Conservation (phyloP, 1,140 invertebrate genomes). For the Wasmannia auropunctata region DNA sequence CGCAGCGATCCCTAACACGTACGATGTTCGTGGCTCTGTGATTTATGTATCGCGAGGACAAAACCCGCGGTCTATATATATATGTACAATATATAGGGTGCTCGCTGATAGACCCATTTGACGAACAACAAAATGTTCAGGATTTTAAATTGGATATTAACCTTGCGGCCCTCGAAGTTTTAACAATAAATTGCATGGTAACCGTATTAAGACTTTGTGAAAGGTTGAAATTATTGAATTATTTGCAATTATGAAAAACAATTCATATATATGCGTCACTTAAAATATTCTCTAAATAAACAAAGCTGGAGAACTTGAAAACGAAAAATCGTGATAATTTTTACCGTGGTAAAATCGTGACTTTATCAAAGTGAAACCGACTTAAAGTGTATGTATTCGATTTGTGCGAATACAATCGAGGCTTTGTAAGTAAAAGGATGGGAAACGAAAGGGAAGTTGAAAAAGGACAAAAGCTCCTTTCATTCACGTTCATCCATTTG, state of each 20-base stretch:
- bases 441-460: neutral
- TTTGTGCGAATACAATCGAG: conserved; percentile 27
- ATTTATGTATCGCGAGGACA: conserved; percentile 25
- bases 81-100: too few species aligned
- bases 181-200: neutral
- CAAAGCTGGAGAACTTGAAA: neutral
- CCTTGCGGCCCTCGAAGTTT: neutral
- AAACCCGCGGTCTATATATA: conserved; percentile 10
- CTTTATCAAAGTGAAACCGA: conserved; percentile 6
- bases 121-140: neutral
- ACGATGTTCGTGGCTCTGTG: neutral
- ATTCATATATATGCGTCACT: neutral
- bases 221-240: neutral
- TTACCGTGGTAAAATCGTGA: neutral
- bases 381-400: neutral
- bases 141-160: neutral
- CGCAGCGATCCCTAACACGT: conserved; percentile 16
- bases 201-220: neutral
- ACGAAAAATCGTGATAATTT: neutral
- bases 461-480: conserved; percentile 49
- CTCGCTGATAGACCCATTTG: neutral
- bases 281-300: neutral
- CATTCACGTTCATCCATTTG: conserved; percentile 8
- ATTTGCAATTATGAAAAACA: neutral
- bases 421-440: conserved; percentile 24